phyloP scores from a whole-genome alignment of 2,113 vertebrate genomes.

The Pogonocichla stellata region DNA sequence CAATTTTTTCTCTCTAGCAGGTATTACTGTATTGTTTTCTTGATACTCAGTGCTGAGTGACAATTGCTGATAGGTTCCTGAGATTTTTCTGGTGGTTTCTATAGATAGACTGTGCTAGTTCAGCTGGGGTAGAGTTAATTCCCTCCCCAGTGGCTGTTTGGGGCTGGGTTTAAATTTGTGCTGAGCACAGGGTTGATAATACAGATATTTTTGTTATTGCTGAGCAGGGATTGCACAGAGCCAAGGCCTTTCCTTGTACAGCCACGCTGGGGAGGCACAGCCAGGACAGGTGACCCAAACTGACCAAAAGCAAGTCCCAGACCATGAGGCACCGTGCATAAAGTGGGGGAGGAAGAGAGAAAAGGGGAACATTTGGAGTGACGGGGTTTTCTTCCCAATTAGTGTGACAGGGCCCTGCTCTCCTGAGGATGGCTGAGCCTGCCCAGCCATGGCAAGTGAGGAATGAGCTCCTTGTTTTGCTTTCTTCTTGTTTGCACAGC shows the following conservation, averaged over 20 bases:
- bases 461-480: background rate
- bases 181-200: background rate
- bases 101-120: background rate
- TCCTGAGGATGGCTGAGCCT: background rate
- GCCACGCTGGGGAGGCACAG: rapidly evolving
- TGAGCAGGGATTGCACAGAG: background rate
- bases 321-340: too few species aligned
- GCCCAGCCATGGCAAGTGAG: background rate
- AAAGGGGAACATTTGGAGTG: too few species aligned
- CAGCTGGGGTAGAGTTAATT: background rate
- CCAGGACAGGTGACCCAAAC: background rate
- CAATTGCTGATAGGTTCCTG: background rate
- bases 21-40: background rate
- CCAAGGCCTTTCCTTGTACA: rapidly evolving
- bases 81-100: background rate
- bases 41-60: background rate
- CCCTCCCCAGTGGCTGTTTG: background rate
- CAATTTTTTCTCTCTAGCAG: background rate
- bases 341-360: background rate
- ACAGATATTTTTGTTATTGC: background rate
- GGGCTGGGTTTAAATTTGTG: background rate
- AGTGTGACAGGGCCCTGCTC: rapidly evolving
- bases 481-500: background rate
- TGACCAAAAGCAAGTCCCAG: background rate
- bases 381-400: background rate